Evolutionary conservation across 2,888 invertebrate genomes (phyloP).

Genomic region (Creontiades dilutus): DNA sequence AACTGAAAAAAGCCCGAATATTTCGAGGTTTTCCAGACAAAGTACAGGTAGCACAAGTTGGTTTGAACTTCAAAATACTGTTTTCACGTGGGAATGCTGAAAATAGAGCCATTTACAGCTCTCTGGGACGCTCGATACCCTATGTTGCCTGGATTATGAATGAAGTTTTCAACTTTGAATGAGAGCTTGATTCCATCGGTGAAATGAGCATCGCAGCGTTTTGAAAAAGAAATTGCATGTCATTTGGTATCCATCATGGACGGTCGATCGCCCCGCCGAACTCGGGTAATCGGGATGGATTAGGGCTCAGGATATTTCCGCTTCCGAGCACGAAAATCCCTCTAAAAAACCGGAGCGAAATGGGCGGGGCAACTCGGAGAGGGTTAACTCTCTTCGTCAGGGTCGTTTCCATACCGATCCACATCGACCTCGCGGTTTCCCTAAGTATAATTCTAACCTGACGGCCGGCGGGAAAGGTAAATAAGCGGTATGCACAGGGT

Average conservation of each 20-base stretch:
- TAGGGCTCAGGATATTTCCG: conserved; percentile 13
- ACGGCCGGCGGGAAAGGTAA: conserved; percentile 9
- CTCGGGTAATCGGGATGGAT: conserved; percentile 9
- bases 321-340: conserved; percentile 42
- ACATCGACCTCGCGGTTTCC: neutral
- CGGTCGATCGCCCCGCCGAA: neutral
- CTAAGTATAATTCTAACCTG: conserved; percentile 1
- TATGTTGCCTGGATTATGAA: too few relatives aligned
- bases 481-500: conserved; percentile 16
- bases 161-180: neutral
- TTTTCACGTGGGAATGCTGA: too few relatives aligned
- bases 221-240: conserved; percentile 19
- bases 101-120: too few relatives aligned
- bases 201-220: neutral
- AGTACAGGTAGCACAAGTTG: too few relatives aligned
- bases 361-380: neutral
- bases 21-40: too few relatives aligned
- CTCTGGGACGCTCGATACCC: too few relatives aligned
- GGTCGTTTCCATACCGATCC: conserved; percentile 32
- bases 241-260: neutral
- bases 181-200: neutral
- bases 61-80: too few relatives aligned
- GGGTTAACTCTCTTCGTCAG: neutral
- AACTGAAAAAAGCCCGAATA: too few relatives aligned
- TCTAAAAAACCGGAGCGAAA: neutral